Base-by-base conservation (phyloP, 2,888 invertebrate species). In the Ophraella communa region DNA sequence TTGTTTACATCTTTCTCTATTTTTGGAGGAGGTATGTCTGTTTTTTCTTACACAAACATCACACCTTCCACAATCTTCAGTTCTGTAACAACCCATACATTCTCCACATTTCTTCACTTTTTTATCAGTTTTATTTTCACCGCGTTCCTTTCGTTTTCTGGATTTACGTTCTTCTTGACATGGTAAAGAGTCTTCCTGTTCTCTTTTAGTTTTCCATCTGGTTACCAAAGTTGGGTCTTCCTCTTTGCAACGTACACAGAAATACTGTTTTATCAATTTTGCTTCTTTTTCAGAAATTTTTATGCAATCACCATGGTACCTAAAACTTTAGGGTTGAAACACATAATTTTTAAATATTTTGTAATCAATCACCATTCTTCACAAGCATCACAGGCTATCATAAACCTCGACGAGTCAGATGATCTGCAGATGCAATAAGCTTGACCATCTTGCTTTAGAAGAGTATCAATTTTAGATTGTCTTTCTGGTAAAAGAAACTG, bases 301-400 rank as follows among this genome's bases (percentile, higher is more conserved):
- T 70, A 98, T 96, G 80, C 98, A 98, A 78, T 97, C 96, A 1
- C 98, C 98, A 78, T 98, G 98, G 79, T 96, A 98, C 79, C 79
- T 78, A 63, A 18, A 60, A 63, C 42, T 27, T 47, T 45, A 39
- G 8, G 7, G 17, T 39, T 39, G 7, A 14, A 2, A 39, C 14
- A 17, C 39, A n/a, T 17, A 39, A 1, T 23, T 8, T 49, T 7
- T 18, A 24, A 42, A 11, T 1, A 14, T 10, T 18, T n/a, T 30
- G 27, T 27, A 21, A n/a, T 30, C 39, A 17, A 20, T 68, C 73
- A 79, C 98, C 98, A 98, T 82, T 98, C 97, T 81, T 98, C 96
- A 80, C 98, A 98, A 11, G 93, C 89, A 81, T 98, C 98, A 83
- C 98, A 98, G 35, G 94, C 96, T 81, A 98, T 98, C 98, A 98